phyloP scores from a whole-genome alignment of 2,888 invertebrate genomes.

The Steinernema scapterisci region DNA sequence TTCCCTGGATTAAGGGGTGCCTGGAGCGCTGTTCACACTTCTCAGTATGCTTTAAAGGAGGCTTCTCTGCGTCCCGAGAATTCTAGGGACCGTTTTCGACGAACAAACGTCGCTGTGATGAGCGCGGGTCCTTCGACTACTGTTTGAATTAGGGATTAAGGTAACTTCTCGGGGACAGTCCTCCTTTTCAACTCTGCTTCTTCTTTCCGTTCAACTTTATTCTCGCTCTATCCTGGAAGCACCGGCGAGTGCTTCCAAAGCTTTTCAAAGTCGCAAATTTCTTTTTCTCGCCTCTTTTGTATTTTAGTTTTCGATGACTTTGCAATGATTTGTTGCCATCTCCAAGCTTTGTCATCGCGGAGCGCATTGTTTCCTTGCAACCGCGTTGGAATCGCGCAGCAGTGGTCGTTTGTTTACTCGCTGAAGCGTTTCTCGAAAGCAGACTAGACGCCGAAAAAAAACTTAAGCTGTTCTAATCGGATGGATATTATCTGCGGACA shows the following conservation, averaged over 20 bases:
- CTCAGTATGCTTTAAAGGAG: too few species aligned
- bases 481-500: background rate
- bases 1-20: conserved; percentile 2
- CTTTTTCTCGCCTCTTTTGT: background rate
- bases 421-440: background rate
- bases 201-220: background rate
- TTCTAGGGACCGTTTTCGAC: background rate
- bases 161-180: background rate
- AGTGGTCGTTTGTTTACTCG: background rate
- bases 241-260: background rate
- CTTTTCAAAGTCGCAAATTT: background rate
- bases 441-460: conserved; percentile 1
- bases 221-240: background rate
- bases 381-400: background rate
- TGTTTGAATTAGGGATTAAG: conserved; percentile 24
- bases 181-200: background rate
- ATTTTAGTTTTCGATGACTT: background rate
- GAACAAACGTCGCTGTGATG: background rate
- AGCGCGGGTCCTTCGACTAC: background rate
- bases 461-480: background rate
- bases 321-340: background rate
- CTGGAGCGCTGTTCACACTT: conserved; percentile 14
- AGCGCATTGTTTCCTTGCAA: background rate
- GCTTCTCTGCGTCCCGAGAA: too few species aligned
- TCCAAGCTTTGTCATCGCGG: background rate